Evolutionary conservation across 2,888 invertebrate species (phyloP).

Genomic region (Drosophila robusta): DNA sequence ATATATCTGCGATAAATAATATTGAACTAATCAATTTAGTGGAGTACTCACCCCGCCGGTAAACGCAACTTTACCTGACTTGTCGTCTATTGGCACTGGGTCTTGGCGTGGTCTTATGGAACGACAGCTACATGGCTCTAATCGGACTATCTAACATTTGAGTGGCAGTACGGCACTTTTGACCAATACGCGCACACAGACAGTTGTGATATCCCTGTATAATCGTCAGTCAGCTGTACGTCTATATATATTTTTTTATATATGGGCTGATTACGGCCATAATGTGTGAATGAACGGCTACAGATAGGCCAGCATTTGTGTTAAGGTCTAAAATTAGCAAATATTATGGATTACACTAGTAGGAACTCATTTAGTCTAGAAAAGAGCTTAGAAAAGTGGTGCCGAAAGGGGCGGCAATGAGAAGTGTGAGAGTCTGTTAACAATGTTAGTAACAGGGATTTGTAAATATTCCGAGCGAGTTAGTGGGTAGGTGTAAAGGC

Average conservation of each 20-base stretch:
- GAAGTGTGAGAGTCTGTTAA: too few species aligned
- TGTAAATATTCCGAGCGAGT: too few species aligned
- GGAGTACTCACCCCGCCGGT: neutral
- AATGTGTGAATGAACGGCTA: neutral
- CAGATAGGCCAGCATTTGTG: too few species aligned
- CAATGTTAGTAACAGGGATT: too few species aligned
- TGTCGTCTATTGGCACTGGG: constrained; percentile 13
- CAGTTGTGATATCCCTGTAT: neutral
- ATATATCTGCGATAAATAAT: constrained; percentile 1
- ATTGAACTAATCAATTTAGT: neutral
- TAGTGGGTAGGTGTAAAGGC: too few species aligned
- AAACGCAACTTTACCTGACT: constrained; percentile 23
- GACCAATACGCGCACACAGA: neutral
- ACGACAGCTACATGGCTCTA: constrained; percentile 1
- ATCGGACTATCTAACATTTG: constrained; percentile 17
- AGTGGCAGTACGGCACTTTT: constrained; percentile 17
- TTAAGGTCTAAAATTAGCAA: too few species aligned
- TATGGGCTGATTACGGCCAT: neutral
- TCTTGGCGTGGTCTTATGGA: constrained; percentile 4
- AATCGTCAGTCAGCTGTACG: too few species aligned
- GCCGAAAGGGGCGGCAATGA: too few species aligned
- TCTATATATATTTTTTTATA: neutral
- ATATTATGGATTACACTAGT: too few species aligned
- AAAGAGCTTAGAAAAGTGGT: too few species aligned
- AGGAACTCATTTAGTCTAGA: too few species aligned